phyloP scores from a whole-genome alignment of 2,113 vertebrate genomes.

The Tragelaphus imberbis region DNA sequence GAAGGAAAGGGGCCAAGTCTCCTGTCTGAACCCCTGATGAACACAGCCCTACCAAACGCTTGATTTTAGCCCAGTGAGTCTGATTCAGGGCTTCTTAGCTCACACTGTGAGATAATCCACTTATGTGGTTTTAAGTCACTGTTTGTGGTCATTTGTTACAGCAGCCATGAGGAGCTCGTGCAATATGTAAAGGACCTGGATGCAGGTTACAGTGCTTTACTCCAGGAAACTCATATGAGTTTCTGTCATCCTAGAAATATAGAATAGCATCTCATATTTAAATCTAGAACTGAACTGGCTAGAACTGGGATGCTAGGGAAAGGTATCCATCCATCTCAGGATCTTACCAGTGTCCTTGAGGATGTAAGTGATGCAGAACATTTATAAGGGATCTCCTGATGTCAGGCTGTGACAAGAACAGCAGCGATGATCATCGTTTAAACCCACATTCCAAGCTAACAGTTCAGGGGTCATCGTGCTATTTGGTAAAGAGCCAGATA shows the following conservation, averaged over 20 bases:
- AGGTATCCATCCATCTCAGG: too few relatives aligned
- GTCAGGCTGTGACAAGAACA: too few relatives aligned
- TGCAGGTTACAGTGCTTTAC: neutral
- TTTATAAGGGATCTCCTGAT: neutral
- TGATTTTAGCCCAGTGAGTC: neutral
- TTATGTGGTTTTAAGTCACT: neutral
- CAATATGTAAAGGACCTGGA: too few relatives aligned
- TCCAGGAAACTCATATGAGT: neutral
- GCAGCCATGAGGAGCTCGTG: fast-evolving
- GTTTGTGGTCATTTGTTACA: neutral
- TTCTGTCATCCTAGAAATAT: neutral
- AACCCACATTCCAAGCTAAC: neutral
- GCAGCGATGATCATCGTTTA: fast-evolving
- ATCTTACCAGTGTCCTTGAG: too few relatives aligned
- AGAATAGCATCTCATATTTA: neutral
- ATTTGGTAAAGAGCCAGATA: neutral
- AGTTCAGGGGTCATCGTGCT: too few relatives aligned
- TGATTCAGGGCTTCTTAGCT: neutral
- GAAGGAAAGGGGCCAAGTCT: neutral
- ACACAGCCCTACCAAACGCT: fast-evolving
- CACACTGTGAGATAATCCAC: neutral
- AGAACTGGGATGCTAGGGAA: too few relatives aligned
- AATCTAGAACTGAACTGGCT: neutral
- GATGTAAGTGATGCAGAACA: neutral
- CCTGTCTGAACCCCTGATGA: neutral